Percentiles rank a stretch among this genome's conserved stretches.
Conservation (phyloP, 2,113 vertebrate species). For the Rana temporaria region DNA sequence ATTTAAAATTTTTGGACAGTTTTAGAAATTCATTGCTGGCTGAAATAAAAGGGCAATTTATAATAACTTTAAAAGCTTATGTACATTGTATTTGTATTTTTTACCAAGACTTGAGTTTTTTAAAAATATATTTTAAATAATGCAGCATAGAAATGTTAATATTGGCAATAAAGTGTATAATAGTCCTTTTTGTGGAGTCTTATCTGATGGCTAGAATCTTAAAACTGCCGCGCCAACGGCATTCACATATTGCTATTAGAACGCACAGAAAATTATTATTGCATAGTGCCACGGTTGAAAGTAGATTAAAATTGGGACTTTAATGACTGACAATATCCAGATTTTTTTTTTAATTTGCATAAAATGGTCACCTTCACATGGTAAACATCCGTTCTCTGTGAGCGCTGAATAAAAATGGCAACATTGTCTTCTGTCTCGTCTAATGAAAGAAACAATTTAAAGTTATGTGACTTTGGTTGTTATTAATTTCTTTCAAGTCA, state of each 20-base stretch:
- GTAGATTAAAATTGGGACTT: conserved; percentile 54
- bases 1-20: no score
- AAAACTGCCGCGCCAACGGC: conserved; percentile 46
- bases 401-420: conserved; percentile 51
- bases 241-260: conserved; percentile 47
- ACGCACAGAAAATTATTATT: conserved; percentile 46
- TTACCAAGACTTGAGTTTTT: no score
- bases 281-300: conserved; percentile 15
- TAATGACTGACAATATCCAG: conserved; percentile 55
- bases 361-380: conserved; percentile 57
- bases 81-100: no score
- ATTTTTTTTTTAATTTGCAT: conserved; percentile 49
- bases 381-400: conserved; percentile 47
- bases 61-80: no score
- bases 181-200: conserved; percentile 6
- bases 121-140: not conserved
- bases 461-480: conserved; percentile 52
- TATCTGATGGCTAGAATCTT: conserved; percentile 7
- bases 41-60: no score
- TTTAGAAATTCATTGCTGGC: no score
- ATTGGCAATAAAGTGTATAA: conserved; percentile 18
- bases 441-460: conserved; percentile 55
- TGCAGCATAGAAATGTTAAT: not conserved
- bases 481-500: conserved; percentile 50
- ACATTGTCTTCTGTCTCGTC: conserved; percentile 39